Percentiles rank a stretch among this genome's conserved stretches.
Evolutionary conservation across 2,797 vertebrate species (phyloP).

Genomic region (Euphonia xanthogaster): DNA sequence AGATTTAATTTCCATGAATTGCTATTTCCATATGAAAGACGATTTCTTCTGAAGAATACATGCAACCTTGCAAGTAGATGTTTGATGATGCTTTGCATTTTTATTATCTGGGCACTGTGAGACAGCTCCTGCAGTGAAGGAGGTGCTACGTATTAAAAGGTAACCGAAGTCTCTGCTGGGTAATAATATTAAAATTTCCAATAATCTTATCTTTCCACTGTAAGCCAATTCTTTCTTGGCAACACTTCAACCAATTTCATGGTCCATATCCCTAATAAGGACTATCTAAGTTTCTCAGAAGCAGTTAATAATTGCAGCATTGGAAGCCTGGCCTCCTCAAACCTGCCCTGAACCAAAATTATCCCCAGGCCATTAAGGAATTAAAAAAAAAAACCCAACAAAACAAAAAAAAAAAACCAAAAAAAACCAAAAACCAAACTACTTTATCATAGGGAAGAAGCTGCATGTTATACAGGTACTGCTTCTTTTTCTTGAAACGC

Average conservation of each 20-base stretch:
- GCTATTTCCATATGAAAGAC: not conserved
- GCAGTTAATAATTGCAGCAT: not conserved
- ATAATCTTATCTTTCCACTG: not conserved
- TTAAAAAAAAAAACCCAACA: accelerated
- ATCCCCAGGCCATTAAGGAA: not conserved
- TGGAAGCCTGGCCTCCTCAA: not conserved
- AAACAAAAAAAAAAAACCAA: not conserved
- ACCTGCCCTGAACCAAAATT: not conserved
- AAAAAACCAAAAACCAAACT: not conserved
- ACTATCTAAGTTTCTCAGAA: not conserved
- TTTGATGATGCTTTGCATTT: not conserved
- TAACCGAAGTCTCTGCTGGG: not conserved
- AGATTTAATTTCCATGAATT: not conserved
- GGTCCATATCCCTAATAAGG: not conserved
- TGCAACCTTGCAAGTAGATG: not conserved
- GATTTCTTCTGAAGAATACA: not conserved
- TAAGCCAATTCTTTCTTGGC: not conserved
- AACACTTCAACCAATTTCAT: not conserved
- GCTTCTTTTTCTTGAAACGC: not conserved
- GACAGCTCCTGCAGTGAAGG: not conserved
- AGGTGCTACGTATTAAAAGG: not conserved
- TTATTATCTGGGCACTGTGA: not conserved
- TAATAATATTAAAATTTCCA: not conserved
- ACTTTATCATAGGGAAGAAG: not conserved
- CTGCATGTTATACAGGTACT: not conserved